Conservation (phyloP, 2,113 vertebrate species). For the Gorilla gorilla region DNA sequence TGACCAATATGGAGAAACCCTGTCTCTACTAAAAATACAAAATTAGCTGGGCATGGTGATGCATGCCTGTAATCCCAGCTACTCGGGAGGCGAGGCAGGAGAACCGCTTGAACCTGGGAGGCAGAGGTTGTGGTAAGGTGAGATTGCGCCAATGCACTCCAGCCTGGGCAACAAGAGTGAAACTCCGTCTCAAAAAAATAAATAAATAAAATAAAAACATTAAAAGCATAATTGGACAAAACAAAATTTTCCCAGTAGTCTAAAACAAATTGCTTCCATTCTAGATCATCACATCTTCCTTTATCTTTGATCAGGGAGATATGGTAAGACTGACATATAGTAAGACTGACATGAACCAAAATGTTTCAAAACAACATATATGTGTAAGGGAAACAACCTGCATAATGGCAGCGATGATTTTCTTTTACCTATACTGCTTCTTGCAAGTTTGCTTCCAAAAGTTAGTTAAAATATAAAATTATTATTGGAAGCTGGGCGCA, state of each 20-base stretch:
- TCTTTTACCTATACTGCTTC: slow-evolving; percentile 10
- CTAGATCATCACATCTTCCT: slow-evolving; percentile 18
- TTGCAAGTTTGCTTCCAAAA: slow-evolving; percentile 22
- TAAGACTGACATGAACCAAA: background rate
- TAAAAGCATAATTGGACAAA: slow-evolving; percentile 16
- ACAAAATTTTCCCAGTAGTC: slow-evolving; percentile 20
- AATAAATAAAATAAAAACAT: background rate
- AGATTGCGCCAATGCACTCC: too few species aligned
- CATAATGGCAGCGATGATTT: background rate
- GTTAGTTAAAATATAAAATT: slow-evolving; percentile 19
- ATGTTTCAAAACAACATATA: slow-evolving; percentile 23
- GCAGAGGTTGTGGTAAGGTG: too few species aligned
- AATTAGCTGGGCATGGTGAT: too few species aligned
- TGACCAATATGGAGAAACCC: too few species aligned
- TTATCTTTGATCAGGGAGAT: background rate
- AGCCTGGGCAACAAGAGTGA: too few species aligned
- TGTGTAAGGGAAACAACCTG: slow-evolving; percentile 9
- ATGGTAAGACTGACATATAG: background rate
- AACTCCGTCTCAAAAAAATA: background rate
- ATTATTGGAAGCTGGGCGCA: background rate
- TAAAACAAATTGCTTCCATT: slow-evolving; percentile 49
- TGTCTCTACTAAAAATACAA: too few species aligned
- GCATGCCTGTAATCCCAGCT: too few species aligned
- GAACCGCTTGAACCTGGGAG: too few species aligned
- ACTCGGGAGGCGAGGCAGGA: too few species aligned